Evolutionary conservation across 1,140 invertebrate species (phyloP).

Genomic region (Sycobia sp.): DNA sequence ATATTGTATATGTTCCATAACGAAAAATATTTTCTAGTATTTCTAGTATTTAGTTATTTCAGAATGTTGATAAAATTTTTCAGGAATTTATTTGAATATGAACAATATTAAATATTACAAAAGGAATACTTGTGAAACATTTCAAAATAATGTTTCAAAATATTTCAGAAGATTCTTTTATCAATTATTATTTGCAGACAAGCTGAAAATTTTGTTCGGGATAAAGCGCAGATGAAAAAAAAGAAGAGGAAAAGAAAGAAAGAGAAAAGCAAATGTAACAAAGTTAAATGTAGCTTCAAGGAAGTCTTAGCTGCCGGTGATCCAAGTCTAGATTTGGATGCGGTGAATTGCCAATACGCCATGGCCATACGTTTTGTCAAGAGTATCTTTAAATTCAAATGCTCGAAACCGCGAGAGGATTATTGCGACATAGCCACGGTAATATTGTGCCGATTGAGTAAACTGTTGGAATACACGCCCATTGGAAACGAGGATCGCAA

Average conservation of each 20-base stretch:
- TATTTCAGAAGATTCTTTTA: too few species aligned
- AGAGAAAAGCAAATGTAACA: background rate
- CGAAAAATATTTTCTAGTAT: too few species aligned
- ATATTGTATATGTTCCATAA: too few species aligned
- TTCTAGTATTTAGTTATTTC: too few species aligned
- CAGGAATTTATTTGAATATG: too few species aligned
- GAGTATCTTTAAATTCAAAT: slow-evolving; percentile 49
- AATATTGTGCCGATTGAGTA: slow-evolving; percentile 44
- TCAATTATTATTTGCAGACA: too few species aligned
- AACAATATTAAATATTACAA: too few species aligned
- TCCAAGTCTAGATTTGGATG: slow-evolving; percentile 29
- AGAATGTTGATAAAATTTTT: too few species aligned
- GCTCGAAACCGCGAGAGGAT: slow-evolving; percentile 43
- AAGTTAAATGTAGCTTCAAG: background rate
- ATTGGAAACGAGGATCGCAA: slow-evolving; percentile 44
- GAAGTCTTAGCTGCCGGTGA: background rate
- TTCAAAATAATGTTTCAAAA: too few species aligned
- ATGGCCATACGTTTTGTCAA: slow-evolving; percentile 53
- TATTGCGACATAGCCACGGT: slow-evolving; percentile 49
- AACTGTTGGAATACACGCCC: slow-evolving; percentile 40
- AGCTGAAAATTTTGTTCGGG: slow-evolving; percentile 37
- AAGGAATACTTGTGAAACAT: too few species aligned
- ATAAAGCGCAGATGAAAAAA: slow-evolving; percentile 32
- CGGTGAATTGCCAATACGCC: slow-evolving; percentile 46
- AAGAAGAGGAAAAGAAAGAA: slow-evolving; percentile 9